A percentile compares a stretch with the other conserved stretches of the same genome.
phyloP scores from a whole-genome alignment of 2,888 invertebrate genomes.

The Tachina grossa region DNA sequence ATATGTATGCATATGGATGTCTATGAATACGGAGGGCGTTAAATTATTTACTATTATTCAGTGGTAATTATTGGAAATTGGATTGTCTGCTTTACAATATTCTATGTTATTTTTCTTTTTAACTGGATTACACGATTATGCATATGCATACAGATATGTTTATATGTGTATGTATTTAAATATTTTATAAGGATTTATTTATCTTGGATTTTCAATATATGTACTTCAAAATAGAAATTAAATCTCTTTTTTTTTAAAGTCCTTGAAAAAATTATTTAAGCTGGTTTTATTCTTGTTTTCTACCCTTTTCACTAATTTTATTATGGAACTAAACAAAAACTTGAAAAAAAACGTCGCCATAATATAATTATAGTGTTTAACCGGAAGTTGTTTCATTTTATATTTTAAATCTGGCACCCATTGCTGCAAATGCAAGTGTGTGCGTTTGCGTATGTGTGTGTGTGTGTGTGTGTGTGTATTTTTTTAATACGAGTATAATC shows the following conservation, averaged over 20 bases:
- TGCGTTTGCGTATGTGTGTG: background rate
- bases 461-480: background rate
- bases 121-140: slow-evolving; percentile 48
- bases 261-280: slow-evolving; percentile 40
- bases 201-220: background rate
- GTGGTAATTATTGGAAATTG: slow-evolving; percentile 65
- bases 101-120: background rate
- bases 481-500: slow-evolving; percentile 12
- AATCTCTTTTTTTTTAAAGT: slow-evolving; percentile 11
- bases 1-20: background rate
- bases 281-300: slow-evolving; percentile 23
- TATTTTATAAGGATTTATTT: slow-evolving; percentile 48
- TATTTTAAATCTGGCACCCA: slow-evolving; percentile 57
- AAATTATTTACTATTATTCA: slow-evolving; percentile 35
- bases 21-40: slow-evolving; percentile 28
- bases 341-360: slow-evolving; percentile 60
- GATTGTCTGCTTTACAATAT: slow-evolving; percentile 24
- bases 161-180: background rate
- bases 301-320: slow-evolving; percentile 67
- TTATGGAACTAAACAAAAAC: slow-evolving; percentile 52
- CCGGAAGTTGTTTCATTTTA: slow-evolving; percentile 78
- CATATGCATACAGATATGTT: too few species aligned
- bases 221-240: slow-evolving; percentile 29
- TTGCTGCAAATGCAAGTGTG: slow-evolving; percentile 34
- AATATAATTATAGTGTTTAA: slow-evolving; percentile 67